Conservation (phyloP, 1,140 invertebrate genomes). For the Caligus rogercresseyi region DNA sequence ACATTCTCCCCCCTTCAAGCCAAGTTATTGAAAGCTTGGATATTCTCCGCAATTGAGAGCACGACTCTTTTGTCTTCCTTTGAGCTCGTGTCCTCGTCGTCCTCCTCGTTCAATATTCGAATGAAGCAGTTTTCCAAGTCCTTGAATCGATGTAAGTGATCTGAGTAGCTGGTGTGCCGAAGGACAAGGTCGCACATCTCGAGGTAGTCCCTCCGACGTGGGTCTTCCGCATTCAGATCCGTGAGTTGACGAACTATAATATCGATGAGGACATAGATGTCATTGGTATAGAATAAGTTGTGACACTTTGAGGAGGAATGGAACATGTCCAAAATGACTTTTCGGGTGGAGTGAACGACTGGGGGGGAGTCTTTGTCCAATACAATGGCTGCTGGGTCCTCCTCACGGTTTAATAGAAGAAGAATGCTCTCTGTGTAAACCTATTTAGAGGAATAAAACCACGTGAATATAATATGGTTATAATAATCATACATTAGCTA, state of each 20-base stretch:
- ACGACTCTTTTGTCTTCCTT: background rate
- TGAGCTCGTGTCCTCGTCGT: background rate
- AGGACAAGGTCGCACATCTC: slow-evolving; percentile 10
- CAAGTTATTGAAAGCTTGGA: background rate
- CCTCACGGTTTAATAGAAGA: slow-evolving; percentile 13
- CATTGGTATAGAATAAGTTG: slow-evolving; percentile 17
- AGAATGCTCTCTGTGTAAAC: slow-evolving; percentile 14
- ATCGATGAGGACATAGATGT: slow-evolving; percentile 19
- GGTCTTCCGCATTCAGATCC: slow-evolving; percentile 6
- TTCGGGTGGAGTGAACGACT: slow-evolving; percentile 1
- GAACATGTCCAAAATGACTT: slow-evolving; percentile 19
- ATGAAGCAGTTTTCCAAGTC: slow-evolving; percentile 14
- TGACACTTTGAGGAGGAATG: background rate
- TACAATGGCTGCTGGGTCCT: slow-evolving; percentile 13
- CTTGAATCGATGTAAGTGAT: slow-evolving; percentile 15
- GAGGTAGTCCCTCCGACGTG: slow-evolving; percentile 1
- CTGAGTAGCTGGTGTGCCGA: background rate
- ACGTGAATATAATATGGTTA: too few species aligned
- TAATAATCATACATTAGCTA: too few species aligned
- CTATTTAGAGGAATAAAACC: too few species aligned
- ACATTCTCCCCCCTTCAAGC: too few species aligned
- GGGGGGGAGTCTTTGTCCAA: background rate
- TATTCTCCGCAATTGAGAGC: background rate
- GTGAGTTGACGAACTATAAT: slow-evolving; percentile 16
- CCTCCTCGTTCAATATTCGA: slow-evolving; percentile 11